Evolutionary conservation across 2,113 vertebrate genomes (phyloP).

Genomic region (human (Homo sapiens)): GRCh38 chr13:84526501-84527000

Average conservation of each 20-base stretch:
- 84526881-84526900: neutral
- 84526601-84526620: neutral
- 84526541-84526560: neutral
- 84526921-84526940: neutral
- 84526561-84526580: neutral
- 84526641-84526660: neutral
- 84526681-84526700: neutral
- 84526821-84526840: neutral
- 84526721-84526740: neutral
- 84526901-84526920: neutral
- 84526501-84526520: neutral
- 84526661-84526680: neutral
- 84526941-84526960: neutral
- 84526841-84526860: neutral
- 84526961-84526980: neutral
- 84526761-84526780: neutral
- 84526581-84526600: accelerated
- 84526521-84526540: neutral
- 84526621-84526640: neutral
- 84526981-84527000: neutral
- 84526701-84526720: neutral
- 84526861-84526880: neutral
- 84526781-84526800: neutral
- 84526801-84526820: neutral
- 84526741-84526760: neutral